Evolutionary conservation across 2,113 vertebrate genomes (phyloP).

Genomic region (Galemys pyrenaicus): DNA sequence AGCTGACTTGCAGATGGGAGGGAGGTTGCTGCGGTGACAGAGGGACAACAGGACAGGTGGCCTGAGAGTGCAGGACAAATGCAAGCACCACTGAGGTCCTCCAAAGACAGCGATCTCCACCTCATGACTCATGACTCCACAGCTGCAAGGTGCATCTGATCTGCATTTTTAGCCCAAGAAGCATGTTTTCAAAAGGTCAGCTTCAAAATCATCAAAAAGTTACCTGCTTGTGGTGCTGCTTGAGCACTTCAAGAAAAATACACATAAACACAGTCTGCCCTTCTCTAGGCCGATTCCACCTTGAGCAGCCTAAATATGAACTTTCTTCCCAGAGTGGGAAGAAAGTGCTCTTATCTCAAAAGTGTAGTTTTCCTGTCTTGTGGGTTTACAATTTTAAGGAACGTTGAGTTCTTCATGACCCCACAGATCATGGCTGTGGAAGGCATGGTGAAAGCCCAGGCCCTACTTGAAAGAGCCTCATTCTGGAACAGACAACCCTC

Average conservation of each 20-base stretch:
- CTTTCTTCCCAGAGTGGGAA: neutral
- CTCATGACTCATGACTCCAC: slow-evolving; percentile 41
- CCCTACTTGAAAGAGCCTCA: neutral
- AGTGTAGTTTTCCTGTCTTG: neutral
- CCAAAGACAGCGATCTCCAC: neutral
- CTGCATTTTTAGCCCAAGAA: slow-evolving; percentile 51
- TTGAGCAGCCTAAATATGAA: neutral
- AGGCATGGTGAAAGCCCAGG: neutral
- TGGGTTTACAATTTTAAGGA: neutral
- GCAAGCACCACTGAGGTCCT: slow-evolving; percentile 4
- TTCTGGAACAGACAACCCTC: neutral
- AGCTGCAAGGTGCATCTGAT: slow-evolving; percentile 38
- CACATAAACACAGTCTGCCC: neutral
- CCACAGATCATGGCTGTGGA: too few species aligned
- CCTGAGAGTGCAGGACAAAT: neutral
- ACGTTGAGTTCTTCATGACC: neutral
- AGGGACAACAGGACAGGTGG: neutral
- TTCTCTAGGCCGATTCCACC: neutral
- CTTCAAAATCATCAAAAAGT: slow-evolving; percentile 40
- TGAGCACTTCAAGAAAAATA: neutral
- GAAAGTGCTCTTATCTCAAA: neutral
- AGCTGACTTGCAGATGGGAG: neutral
- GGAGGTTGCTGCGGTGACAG: neutral
- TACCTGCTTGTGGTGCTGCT: neutral
- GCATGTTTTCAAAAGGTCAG: slow-evolving; percentile 28